Conservation (phyloP, 1,140 invertebrate species). For the Octopus sinensis region DNA sequence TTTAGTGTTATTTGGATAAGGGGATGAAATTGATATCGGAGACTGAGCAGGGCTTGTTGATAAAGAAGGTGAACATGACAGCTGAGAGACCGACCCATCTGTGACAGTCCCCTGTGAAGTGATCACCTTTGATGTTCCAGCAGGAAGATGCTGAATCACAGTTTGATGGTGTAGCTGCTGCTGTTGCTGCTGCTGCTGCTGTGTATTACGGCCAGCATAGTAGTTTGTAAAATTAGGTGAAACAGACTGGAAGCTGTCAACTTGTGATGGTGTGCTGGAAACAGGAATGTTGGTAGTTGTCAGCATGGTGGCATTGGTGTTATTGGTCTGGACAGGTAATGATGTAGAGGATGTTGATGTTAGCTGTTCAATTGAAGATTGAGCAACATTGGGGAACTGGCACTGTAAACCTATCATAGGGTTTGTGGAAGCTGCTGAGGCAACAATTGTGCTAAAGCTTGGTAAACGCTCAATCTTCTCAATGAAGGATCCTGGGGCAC, state of each 20-base stretch:
- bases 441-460: conserved; percentile 30
- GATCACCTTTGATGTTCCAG: not conserved
- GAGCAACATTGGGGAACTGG: not conserved
- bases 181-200: not conserved
- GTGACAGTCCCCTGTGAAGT: not conserved
- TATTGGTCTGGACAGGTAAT: conserved; percentile 27
- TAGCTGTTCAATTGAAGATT: conserved; percentile 16
- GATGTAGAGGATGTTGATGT: conserved; percentile 9
- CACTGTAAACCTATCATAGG: conserved; percentile 15
- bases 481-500: conserved; percentile 8
- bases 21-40: not conserved
- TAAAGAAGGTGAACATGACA: not conserved
- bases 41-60: not conserved
- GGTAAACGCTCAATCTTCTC: conserved; percentile 24
- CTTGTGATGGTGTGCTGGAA: not conserved
- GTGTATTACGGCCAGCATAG: not conserved
- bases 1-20: not conserved
- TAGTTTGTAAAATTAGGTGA: conserved; percentile 7
- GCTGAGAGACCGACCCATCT: not conserved
- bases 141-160: conserved; percentile 4
- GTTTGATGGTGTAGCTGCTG: not conserved
- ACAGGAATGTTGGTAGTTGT: conserved; percentile 1
- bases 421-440: conserved; percentile 11
- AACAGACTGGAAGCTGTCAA: not conserved
- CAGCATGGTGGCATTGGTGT: not conserved